Evolutionary conservation across 2,797 vertebrate genomes (phyloP).

Genomic region (Falco cherrug): DNA sequence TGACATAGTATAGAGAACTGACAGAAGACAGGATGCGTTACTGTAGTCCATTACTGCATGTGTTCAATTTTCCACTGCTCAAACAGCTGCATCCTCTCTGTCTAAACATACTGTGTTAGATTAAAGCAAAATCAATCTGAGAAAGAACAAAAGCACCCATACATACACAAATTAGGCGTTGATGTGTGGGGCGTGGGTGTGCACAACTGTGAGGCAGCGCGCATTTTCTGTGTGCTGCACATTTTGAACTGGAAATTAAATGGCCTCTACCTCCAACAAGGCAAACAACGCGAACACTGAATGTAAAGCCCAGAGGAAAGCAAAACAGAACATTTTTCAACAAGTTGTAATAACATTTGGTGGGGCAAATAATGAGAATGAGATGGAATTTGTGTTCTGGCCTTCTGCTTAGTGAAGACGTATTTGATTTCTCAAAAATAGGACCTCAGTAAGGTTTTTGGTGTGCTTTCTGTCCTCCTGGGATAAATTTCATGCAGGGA

Average conservation of each 20-base stretch:
- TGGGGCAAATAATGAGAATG: not conserved
- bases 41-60: not conserved
- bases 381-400: not conserved
- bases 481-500: not conserved
- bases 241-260: not conserved
- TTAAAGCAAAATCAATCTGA: not conserved
- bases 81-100: not conserved
- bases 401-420: not conserved
- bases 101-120: not conserved
- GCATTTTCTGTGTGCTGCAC: rapidly evolving
- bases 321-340: not conserved
- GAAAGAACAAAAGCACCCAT: not conserved
- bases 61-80: not conserved
- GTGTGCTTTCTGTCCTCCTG: not conserved
- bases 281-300: not conserved
- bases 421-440: not conserved
- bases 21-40: not conserved
- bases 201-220: not conserved
- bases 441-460: not conserved
- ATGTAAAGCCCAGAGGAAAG: not conserved
- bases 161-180: not conserved
- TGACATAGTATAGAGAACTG: not conserved
- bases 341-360: not conserved
- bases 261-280: not conserved
- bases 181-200: not conserved